Percentiles rank a stretch among this genome's conserved stretches.
These are phyloP conservation scores for Pyrgilauda ruficollis DNA, from an alignment of 2,113 vertebrate species.

Conservation along the genomic window DNA sequence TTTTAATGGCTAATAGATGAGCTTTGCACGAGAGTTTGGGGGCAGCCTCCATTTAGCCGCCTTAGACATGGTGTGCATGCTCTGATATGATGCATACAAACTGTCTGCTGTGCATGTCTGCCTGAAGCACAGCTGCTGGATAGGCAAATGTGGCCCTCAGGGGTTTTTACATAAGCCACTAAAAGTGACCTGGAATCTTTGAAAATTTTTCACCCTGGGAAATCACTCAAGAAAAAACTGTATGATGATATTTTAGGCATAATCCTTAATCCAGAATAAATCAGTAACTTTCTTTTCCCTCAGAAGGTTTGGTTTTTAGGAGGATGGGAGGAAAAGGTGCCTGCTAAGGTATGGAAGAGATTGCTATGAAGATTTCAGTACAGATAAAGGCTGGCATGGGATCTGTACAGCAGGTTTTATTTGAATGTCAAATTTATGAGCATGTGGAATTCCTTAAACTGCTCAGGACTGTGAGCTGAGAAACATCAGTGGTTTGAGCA, in stretches of 20 bases:
- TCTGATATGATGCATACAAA: background rate
- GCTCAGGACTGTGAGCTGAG: background rate
- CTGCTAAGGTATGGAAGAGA: background rate
- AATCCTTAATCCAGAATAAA: background rate
- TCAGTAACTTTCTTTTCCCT: background rate
- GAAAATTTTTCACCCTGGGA: background rate
- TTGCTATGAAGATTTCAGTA: background rate
- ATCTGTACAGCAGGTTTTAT: background rate
- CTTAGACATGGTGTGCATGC: background rate
- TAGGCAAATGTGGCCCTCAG: background rate
- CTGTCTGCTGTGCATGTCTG: background rate
- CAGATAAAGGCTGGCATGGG: background rate
- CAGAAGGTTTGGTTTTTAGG: background rate
- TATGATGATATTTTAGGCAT: background rate
- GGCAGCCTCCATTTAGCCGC: background rate
- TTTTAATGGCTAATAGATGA: background rate
- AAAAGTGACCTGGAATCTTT: background rate
- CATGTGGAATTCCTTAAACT: background rate
- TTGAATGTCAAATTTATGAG: background rate
- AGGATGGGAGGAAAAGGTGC: background rate
- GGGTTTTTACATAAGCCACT: background rate
- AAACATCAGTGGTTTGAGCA: background rate
- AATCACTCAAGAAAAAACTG: background rate
- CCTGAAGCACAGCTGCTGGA: background rate
- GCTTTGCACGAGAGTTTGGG: background rate